Evolutionary conservation across 64 coral and sea anemone genomes (phyloP).

Genomic region (Exaiptasia diaphana): DNA sequence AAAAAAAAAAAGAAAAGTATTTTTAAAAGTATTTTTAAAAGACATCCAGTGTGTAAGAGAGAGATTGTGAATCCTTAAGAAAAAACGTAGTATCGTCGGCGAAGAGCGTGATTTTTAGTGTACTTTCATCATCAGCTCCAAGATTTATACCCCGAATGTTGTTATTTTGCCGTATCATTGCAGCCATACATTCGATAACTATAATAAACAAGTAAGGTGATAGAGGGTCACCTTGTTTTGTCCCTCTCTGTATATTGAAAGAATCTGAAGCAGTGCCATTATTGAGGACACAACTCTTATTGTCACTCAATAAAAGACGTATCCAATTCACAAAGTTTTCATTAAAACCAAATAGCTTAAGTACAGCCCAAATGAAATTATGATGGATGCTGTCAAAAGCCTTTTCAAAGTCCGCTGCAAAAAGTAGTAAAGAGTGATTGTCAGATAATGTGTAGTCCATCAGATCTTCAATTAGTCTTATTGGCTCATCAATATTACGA

Average conservation of each 20-base stretch:
- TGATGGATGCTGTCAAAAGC: slow-evolving; percentile 15
- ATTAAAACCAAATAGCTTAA: slow-evolving; percentile 7
- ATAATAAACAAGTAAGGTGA: slow-evolving; percentile 14
- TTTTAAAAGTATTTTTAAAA: no score
- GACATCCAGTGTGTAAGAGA: no score
- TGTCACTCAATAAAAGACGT: slow-evolving; percentile 18
- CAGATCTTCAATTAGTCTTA: not conserved
- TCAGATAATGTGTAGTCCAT: not conserved
- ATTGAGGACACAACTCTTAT: not conserved
- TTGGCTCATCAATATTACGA: not conserved
- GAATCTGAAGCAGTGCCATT: not conserved
- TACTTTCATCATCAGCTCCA: no score
- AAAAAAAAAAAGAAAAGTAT: no score
- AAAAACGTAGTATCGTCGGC: not conserved
- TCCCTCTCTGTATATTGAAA: not conserved
- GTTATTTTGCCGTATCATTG: not conserved
- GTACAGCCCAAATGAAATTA: not conserved
- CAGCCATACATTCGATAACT: not conserved
- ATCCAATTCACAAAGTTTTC: slow-evolving; percentile 22
- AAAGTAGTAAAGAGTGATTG: not conserved
- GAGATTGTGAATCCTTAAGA: not conserved
- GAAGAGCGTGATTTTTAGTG: not conserved
- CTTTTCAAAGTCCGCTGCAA: slow-evolving; percentile 8
- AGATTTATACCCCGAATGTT: not conserved
- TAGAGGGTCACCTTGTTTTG: slow-evolving; percentile 5